Evolutionary conservation across 2,888 invertebrate genomes (phyloP), one percentile per base, ranked within the genome.

Genomic region (Rhagonycha lutea): DNA sequence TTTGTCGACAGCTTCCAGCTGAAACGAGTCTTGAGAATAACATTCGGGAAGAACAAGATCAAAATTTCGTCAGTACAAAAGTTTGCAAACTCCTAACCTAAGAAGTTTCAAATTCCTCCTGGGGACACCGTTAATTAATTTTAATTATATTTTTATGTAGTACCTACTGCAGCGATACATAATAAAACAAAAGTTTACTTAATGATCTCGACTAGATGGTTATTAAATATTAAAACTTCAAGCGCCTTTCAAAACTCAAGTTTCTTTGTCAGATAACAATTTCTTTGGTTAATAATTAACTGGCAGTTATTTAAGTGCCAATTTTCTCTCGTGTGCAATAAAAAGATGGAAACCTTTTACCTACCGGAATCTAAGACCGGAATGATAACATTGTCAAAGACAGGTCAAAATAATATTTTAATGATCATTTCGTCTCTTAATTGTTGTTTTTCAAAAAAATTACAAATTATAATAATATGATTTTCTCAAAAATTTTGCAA

Each of bases 1-100:
- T 80, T 80, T 80, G 82, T 78, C 80, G 77, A 77, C 78, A 76
- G 79, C 70, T 75, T 78, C 82, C 1, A 85, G 89, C 81, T 88
- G 91, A 68, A 75, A 71, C 70, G 68, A 61, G 61, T 60, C 70
- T 61, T 65, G 60, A 70, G 68, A 23, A 69, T 61, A 61, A 14
- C 72, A 67, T 8, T 47, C 29, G 63, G 18, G 18, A 65, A 23
- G 26, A 70, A 74, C 68, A 69, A 61, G 71, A 77, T 78, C 78
- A 78, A 77, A 80, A 79, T 70, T 80, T 77, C 70, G 63, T 77
- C 18, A 2, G 7, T n/a, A 69, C 72, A 28, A 24, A 60, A 71
- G 11, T 68, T 69, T 74, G 68, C 69, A 18, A 74, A 67, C 69
- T 14, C 29, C 29, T 61, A 70, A 70, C 65, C 26, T 61, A 65